Conservation (phyloP, 2,113 vertebrate genomes). For the Aplodontia rufa region DNA sequence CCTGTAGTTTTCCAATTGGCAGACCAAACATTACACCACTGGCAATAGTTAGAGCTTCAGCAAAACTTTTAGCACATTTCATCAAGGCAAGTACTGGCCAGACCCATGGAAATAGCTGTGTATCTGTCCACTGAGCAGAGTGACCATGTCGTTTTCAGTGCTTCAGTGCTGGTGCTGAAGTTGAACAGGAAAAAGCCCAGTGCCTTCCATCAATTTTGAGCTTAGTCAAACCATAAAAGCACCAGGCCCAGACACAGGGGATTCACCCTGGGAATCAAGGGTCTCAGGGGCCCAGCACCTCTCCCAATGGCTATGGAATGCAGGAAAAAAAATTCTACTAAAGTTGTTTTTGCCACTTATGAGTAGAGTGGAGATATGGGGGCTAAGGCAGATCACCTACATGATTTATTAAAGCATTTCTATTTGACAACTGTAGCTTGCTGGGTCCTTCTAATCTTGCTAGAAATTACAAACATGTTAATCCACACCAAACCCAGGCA, state of each 20-base stretch:
- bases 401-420: background rate
- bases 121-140: background rate
- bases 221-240: background rate
- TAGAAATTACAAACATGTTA: background rate
- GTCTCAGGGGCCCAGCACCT: background rate
- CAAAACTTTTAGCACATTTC: background rate
- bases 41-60: background rate
- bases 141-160: background rate
- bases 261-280: background rate
- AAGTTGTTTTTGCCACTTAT: background rate
- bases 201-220: background rate
- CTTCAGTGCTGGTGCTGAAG: background rate
- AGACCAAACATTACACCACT: background rate
- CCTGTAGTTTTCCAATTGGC: conserved; percentile 48
- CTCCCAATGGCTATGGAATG: background rate
- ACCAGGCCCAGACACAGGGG: background rate
- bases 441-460: background rate
- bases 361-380: background rate
- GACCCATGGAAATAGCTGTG: background rate
- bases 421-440: background rate
- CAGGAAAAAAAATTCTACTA: background rate
- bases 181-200: background rate
- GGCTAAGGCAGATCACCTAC: background rate
- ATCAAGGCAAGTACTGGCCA: background rate
- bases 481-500: background rate